These are phyloP conservation scores for Synanceia verrucosa DNA, from an alignment of 2,797 vertebrate species.

Conservation along the genomic window DNA sequence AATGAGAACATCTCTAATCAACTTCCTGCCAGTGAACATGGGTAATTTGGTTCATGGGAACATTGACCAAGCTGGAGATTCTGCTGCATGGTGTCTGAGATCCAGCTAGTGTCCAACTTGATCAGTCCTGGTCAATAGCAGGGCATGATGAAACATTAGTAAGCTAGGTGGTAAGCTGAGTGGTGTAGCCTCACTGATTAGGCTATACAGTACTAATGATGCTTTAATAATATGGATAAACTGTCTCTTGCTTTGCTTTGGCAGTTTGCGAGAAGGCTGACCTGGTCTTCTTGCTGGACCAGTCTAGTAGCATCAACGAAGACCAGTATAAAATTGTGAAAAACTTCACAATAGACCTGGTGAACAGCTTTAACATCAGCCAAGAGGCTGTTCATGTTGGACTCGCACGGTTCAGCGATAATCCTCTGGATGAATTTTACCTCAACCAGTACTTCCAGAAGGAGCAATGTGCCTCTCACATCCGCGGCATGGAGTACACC, in stretches of 20 bases:
- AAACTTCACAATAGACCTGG: constrained; percentile 71
- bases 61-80: not conserved
- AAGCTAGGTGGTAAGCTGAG: not conserved
- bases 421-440: constrained; percentile 71
- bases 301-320: constrained; percentile 72
- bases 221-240: not conserved
- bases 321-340: constrained; percentile 68
- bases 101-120: too few species aligned
- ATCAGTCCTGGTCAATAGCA: not conserved
- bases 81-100: not conserved
- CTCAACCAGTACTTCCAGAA: constrained; percentile 58
- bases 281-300: constrained; percentile 85
- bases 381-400: constrained; percentile 69
- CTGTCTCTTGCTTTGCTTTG: not conserved
- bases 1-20: not conserved
- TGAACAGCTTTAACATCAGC: constrained; percentile 68
- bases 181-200: not conserved
- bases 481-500: constrained; percentile 46
- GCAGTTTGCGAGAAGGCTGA: constrained; percentile 79
- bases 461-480: constrained; percentile 45
- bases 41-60: not conserved
- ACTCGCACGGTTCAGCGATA: constrained; percentile 80
- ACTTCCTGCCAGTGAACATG: not conserved
- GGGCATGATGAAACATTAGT: not conserved
- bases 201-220: not conserved